Base-by-base conservation (phyloP, 92 coral and sea anemone genomes). In the Phymanthus crucifer region DNA sequence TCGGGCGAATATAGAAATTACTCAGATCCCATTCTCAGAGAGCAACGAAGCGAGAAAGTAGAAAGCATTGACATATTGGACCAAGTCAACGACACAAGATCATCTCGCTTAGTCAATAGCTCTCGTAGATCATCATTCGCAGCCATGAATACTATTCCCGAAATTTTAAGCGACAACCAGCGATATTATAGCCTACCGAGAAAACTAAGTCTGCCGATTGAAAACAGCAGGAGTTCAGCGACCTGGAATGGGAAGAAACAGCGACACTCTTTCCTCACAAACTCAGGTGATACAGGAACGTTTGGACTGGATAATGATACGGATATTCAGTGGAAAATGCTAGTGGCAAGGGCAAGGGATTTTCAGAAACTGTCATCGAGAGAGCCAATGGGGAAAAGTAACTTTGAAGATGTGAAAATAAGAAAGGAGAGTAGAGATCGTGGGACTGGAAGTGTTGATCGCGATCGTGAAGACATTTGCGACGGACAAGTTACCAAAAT, bases 291-390 rank as follows among this genome's bases (percentile, higher is more conserved):
- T 40, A 16, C 66, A 43, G 40, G 47, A 43, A 32, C 40, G 2
- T 46, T 38, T 79, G 23, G 35, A 24, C 52, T 79, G 16, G 83
- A 74, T 61, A 58, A 61, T 27, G 73, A 82, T 40, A 74, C 86
- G 18, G 86, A 82, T 10, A 18, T 82, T 29, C 86, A 82, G 23
- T 82, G 86, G 86, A 64, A 82, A 40, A 57, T 73, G 32, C 74
- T 82, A 24, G 86, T 82, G 1, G 86, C 86, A 0, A 35, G 86
- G 74, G 86, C 86, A 7, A 75, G 66, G 61, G 43, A 31, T 65
- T 66, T 82, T 18, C 86, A 82, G 29, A 57, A 47, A 1, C 19
- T 57, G 8, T 23, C 80, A 1, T 32, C 86, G 56, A 33, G 27
- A 36, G 36, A 56, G 23, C 79, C 73, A 82, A 12, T 14, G 74